Conservation (phyloP, 2,113 vertebrate genomes). For the Leucoraja erinaceus region DNA sequence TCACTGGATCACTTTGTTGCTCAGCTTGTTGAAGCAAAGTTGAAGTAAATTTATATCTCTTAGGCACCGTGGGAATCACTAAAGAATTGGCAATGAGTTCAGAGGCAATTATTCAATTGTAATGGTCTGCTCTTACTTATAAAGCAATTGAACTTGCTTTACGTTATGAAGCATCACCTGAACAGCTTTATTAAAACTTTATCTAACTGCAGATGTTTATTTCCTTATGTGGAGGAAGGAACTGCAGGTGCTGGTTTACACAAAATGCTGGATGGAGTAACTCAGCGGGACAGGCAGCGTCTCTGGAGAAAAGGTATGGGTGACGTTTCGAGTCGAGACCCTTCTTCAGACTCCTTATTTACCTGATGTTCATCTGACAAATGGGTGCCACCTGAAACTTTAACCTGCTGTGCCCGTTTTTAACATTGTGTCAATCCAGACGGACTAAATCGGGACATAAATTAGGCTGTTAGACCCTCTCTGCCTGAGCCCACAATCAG, state of each 20-base stretch:
- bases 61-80: neutral
- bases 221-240: neutral
- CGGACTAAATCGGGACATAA: neutral
- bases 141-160: slow-evolving; percentile 10
- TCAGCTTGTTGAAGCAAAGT: neutral
- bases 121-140: neutral
- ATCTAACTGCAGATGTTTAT: neutral
- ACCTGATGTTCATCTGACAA: neutral
- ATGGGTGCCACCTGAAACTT: neutral
- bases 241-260: too few species aligned
- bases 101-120: neutral
- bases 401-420: neutral
- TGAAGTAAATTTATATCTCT: neutral
- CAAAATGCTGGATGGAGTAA: too few species aligned
- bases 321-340: too few species aligned
- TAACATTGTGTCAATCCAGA: too few species aligned
- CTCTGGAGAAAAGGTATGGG: too few species aligned
- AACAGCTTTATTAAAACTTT: neutral
- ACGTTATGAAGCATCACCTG: neutral
- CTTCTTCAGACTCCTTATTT: neutral
- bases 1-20: too few species aligned
- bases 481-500: neutral
- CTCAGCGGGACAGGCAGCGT: too few species aligned
- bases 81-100: neutral
- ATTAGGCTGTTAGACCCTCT: neutral